Base-by-base conservation (phyloP, 2,797 vertebrate genomes). In the Danio jaintianensis region DNA sequence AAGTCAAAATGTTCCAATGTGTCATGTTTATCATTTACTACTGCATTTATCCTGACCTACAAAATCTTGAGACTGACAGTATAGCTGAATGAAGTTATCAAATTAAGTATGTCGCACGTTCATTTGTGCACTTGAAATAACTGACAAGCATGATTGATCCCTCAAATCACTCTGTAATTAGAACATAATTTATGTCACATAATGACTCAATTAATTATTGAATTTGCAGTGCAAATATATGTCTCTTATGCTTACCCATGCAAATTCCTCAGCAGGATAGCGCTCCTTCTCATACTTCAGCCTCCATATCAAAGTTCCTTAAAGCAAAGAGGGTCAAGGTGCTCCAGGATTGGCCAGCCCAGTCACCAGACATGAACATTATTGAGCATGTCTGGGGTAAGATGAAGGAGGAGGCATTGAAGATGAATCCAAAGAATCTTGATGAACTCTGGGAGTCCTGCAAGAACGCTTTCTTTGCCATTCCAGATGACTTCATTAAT, bases 141-240 rank as follows among this genome's bases (percentile, higher is more conserved):
- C 16, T 75, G 72, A 48, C 22, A 62, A 75, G 72, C 45, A 0
- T 62, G 58, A 62, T 15, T 75, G 72, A 75, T 40, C 29, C 56
- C 58, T 50, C 45, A 75, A 69, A 50, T 62, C 22, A 62, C 72
- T 62, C 43, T 7, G 40, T 50, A 62, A 75, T 75, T 56, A 50
- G 56, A 75, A 18, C 43, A 38, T 62, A 2, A 50, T 50, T 75
- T 50, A 7, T 18, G 18, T 58, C 7, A 36, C 38, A 62, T 22
- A 75, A 50, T 48, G 61, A 74, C 56, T 48, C 10, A 18, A 18
- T 47, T 9, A 48, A 38, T 61, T 74, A 58, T 13, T 45, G 53
- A 53, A 53, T 22, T 9, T 29, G 29, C 29, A 29, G 29, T 29
- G 29, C 29, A 29, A 29, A 29, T 29, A 29, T 29, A 29, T 29